These are phyloP conservation scores for Anoncus sp. DNA, from an alignment of 2,888 invertebrate genomes.

Conservation along the genomic window DNA sequence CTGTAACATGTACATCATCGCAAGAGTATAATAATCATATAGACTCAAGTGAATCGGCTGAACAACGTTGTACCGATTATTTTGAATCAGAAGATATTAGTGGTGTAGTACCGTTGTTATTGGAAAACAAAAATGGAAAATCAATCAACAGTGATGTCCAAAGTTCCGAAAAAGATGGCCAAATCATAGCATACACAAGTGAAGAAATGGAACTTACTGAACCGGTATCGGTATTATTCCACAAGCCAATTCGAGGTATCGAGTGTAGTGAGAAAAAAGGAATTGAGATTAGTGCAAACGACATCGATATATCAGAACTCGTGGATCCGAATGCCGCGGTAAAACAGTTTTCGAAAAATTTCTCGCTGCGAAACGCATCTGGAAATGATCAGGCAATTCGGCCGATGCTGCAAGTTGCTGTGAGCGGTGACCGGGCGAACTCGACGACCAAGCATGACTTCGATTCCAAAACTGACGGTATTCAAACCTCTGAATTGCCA, in stretches of 20 bases:
- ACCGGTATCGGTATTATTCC: constrained; percentile 5
- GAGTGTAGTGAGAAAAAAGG: neutral
- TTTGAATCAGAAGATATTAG: constrained; percentile 12
- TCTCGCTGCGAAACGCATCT: neutral
- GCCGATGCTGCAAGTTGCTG: constrained; percentile 12
- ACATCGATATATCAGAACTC: neutral
- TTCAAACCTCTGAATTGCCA: neutral
- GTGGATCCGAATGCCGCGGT: constrained; percentile 20
- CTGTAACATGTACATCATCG: neutral
- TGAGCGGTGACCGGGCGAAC: constrained; percentile 33
- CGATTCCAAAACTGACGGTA: neutral
- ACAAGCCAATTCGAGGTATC: neutral
- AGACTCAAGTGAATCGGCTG: neutral
- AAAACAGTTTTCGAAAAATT: constrained; percentile 5
- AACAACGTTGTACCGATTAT: neutral
- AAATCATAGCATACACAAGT: neutral
- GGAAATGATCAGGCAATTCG: constrained; percentile 33
- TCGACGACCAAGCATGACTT: constrained; percentile 23
- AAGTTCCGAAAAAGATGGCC: neutral
- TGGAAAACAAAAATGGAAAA: neutral
- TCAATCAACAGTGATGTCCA: neutral
- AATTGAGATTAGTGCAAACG: neutral
- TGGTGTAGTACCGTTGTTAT: constrained; percentile 14
- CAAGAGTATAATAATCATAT: neutral
- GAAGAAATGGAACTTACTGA: constrained; percentile 63